These are phyloP conservation scores for Bubo blakistoni DNA, from an alignment of 2,113 vertebrate genomes.

Conservation along the genomic window DNA sequence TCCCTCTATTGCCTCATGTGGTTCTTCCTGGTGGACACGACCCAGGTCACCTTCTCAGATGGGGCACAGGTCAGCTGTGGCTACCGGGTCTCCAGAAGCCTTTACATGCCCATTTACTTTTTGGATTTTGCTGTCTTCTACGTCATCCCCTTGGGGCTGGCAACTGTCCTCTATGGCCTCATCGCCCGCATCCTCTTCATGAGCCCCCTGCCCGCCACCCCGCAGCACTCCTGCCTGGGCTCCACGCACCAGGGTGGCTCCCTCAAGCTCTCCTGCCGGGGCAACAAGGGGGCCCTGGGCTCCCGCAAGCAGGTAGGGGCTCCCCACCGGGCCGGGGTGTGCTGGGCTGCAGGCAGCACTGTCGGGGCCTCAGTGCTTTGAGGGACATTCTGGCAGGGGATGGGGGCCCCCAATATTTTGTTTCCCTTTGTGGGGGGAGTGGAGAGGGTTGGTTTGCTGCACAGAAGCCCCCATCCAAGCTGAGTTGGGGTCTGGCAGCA, in stretches of 20 bases:
- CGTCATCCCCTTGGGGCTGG: slow-evolving; percentile 73
- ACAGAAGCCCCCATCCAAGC: background rate
- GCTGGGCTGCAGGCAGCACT: background rate
- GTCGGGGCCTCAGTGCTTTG: background rate
- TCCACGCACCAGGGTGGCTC: slow-evolving; percentile 69
- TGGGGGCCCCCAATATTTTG: background rate
- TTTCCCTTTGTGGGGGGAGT: background rate
- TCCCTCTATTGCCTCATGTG: slow-evolving; percentile 84
- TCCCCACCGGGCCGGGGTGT: fast-evolving
- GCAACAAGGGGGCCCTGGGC: slow-evolving; percentile 66
- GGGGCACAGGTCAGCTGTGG: slow-evolving; percentile 80
- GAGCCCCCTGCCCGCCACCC: slow-evolving; percentile 69
- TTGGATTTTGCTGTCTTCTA: slow-evolving; percentile 85
- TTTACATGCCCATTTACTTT: slow-evolving; percentile 87
- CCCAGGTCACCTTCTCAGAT: slow-evolving; percentile 74
- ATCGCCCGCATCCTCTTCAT: slow-evolving; percentile 80
- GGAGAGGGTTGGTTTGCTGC: background rate
- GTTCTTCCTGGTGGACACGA: slow-evolving; percentile 86
- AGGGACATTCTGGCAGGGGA: background rate
- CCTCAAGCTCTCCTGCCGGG: slow-evolving; percentile 46
- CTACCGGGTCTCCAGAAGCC: slow-evolving; percentile 79
- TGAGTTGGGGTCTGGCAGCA: background rate
- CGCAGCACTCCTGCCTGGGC: slow-evolving; percentile 44
- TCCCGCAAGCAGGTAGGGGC: slow-evolving; percentile 82
- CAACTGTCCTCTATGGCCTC: slow-evolving; percentile 79